Evolutionary conservation across 2,113 vertebrate species (phyloP).

Genomic region (Grantiella picta): DNA sequence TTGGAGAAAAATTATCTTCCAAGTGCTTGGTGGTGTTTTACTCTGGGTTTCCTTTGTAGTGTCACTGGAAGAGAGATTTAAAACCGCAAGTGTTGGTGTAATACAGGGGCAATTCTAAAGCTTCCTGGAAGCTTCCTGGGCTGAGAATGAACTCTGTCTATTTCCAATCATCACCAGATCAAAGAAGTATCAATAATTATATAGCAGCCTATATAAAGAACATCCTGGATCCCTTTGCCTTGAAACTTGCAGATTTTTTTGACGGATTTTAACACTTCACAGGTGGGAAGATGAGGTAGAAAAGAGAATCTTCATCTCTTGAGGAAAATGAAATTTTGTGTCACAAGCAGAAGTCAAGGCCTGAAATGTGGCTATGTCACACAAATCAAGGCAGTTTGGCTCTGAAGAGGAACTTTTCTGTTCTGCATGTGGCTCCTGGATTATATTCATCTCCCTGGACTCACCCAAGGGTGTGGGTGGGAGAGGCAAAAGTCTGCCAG

Average conservation of each 20-base stretch:
- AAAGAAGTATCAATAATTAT: neutral
- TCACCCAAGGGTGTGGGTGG: neutral
- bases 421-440: neutral
- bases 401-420: neutral
- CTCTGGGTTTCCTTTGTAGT: neutral
- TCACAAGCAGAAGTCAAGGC: neutral
- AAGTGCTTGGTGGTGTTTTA: neutral
- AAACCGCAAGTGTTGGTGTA: neutral
- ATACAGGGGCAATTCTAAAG: neutral
- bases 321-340: neutral
- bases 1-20: neutral
- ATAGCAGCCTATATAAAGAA: neutral
- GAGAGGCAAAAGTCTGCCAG: neutral
- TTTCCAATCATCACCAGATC: neutral
- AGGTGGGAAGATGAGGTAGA: neutral
- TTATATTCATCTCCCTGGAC: neutral
- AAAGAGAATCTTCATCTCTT: neutral
- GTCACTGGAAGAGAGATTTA: neutral
- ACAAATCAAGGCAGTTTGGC: neutral
- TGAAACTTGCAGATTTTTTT: neutral
- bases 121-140: neutral
- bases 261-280: neutral
- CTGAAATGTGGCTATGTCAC: accelerated
- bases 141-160: neutral
- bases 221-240: neutral